Conservation (phyloP, 1,140 invertebrate species). For the Heliconius hewitsoni region DNA sequence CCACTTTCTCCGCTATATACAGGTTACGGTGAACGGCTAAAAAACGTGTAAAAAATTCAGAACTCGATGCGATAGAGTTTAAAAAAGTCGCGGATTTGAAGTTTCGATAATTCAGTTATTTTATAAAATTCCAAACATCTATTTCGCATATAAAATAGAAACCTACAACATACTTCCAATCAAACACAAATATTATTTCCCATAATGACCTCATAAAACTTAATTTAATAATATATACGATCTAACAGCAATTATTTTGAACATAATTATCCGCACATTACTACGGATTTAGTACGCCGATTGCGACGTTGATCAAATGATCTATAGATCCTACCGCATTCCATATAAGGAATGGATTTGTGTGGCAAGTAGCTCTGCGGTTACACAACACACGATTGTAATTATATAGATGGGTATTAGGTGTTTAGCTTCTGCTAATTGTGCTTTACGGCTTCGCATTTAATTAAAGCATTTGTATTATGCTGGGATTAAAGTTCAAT, state of each 20-base stretch:
- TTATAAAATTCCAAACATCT: too few relatives aligned
- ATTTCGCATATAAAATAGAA: background rate
- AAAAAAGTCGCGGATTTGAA: too few relatives aligned
- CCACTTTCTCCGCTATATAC: too few relatives aligned
- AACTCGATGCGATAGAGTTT: too few relatives aligned
- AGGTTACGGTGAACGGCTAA: too few relatives aligned
- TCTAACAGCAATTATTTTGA: slow-evolving; percentile 5
- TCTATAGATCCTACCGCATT: slow-evolving; percentile 16
- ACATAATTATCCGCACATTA: slow-evolving; percentile 16
- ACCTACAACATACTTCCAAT: background rate
- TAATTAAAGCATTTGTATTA: slow-evolving; percentile 34
- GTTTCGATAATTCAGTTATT: too few relatives aligned
- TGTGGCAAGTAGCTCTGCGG: slow-evolving; percentile 7
- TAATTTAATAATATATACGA: slow-evolving; percentile 9
- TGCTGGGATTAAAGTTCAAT: slow-evolving; percentile 7
- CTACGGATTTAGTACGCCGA: slow-evolving; percentile 1
- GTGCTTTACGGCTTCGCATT: slow-evolving; percentile 34
- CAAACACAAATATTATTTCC: background rate
- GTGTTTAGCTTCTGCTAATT: slow-evolving; percentile 38
- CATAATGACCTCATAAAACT: slow-evolving; percentile 1
- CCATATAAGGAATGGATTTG: slow-evolving; percentile 12
- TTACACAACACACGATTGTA: slow-evolving; percentile 4
- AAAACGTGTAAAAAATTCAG: too few relatives aligned
- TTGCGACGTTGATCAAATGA: background rate
- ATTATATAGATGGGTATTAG: slow-evolving; percentile 34